Conservation (phyloP, 2,113 vertebrate species). For the Anas platyrhynchos region DNA sequence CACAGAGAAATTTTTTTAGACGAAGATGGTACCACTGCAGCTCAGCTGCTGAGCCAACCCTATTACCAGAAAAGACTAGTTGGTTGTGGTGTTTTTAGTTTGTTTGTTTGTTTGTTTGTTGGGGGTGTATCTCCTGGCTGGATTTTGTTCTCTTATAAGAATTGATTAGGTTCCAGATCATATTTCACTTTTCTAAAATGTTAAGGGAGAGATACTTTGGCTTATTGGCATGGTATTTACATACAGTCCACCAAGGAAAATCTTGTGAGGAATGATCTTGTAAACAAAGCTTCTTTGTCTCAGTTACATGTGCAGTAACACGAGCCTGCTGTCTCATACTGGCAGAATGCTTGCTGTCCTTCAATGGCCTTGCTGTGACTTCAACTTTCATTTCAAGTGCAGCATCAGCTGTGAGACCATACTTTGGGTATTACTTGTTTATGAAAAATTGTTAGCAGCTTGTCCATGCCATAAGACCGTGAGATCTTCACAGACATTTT, state of each 20-base stretch:
- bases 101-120: not conserved
- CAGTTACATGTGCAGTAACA: not conserved
- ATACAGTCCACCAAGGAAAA: not conserved
- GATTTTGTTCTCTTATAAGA: not conserved
- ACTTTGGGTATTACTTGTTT: not conserved
- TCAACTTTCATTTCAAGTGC: not conserved
- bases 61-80: not conserved
- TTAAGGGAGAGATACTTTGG: not conserved
- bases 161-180: not conserved
- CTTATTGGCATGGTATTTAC: not conserved
- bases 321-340: not conserved
- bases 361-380: not conserved
- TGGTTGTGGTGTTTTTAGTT: no score
- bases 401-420: not conserved
- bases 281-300: not conserved
- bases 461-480: not conserved
- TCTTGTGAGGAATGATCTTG: not conserved
- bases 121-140: not conserved
- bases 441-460: not conserved
- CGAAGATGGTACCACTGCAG: not conserved
- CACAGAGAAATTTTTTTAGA: rapidly evolving
- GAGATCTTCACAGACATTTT: not conserved
- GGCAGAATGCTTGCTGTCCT: not conserved
- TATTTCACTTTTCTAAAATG: not conserved
- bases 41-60: not conserved